phyloP scores from a whole-genome alignment of 2,888 invertebrate genomes.

The Drosophila formosana region DNA sequence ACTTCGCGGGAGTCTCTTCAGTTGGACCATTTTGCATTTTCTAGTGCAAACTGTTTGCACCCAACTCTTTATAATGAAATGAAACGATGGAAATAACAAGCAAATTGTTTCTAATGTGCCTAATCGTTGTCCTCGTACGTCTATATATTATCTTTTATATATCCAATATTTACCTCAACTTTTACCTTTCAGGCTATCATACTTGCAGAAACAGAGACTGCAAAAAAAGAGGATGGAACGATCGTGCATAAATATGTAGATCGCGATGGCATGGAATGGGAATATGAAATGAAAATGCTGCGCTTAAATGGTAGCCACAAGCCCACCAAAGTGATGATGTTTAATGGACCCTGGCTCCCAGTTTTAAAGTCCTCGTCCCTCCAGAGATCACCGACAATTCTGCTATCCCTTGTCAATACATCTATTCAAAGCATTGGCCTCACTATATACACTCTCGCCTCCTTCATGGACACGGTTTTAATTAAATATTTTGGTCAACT shows the following conservation, averaged over 20 bases:
- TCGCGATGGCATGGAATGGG: conserved; percentile 24
- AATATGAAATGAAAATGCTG: conserved; percentile 9
- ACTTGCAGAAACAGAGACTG: not conserved
- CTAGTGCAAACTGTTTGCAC: conserved; percentile 8
- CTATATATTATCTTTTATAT: not conserved
- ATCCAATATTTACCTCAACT: not conserved
- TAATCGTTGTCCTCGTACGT: conserved; percentile 30
- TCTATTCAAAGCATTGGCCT: not conserved
- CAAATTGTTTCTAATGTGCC: conserved; percentile 14
- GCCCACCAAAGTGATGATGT: conserved; percentile 14
- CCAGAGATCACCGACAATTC: not conserved
- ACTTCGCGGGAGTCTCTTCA: not conserved
- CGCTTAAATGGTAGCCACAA: not conserved
- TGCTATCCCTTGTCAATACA: not conserved
- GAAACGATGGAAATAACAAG: not conserved
- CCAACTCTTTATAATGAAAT: conserved; percentile 16
- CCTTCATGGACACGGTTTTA: conserved; percentile 1
- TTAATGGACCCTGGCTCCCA: conserved; percentile 23
- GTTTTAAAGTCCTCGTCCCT: not conserved
- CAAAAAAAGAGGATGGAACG: not conserved
- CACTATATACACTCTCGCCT: conserved; percentile 2
- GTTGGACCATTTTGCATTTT: conserved; percentile 8
- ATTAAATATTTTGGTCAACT: conserved; percentile 21
- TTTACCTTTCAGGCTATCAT: not conserved
- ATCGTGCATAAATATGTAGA: conserved; percentile 26